Conservation (phyloP, 1,140 invertebrate species). For the Neomicropteryx cornuta region DNA sequence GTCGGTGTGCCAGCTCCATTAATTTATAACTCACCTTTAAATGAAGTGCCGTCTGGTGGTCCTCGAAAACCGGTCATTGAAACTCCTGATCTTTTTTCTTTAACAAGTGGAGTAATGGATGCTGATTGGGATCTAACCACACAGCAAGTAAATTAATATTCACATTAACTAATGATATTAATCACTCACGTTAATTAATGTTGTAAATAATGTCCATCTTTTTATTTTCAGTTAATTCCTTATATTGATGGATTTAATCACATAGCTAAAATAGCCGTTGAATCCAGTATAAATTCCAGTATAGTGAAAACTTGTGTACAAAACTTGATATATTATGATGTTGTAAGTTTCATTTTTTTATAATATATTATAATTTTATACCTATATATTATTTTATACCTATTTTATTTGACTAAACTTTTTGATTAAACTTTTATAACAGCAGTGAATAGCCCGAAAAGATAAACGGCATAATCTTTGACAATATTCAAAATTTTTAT, state of each 20-base stretch:
- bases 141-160: conserved; percentile 48
- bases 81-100: too few species aligned
- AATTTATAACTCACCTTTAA: too few species aligned
- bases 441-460: too few species aligned
- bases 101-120: too few species aligned
- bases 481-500: too few species aligned
- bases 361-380: conserved; percentile 1
- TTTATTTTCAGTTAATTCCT: conserved; percentile 56
- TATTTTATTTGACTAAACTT: not conserved
- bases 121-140: conserved; percentile 83
- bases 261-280: conserved; percentile 66
- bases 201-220: conserved; percentile 1
- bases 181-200: too few species aligned
- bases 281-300: conserved; percentile 86
- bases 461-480: too few species aligned
- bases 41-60: too few species aligned
- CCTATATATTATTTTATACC: conserved; percentile 2
- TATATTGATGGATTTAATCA: conserved; percentile 91
- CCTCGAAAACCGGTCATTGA: too few species aligned
- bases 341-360: conserved; percentile 27
- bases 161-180: conserved; percentile 7
- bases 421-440: not conserved
- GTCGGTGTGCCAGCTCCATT: conserved; percentile 40
- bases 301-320: conserved; percentile 90
- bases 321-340: conserved; percentile 73